Base-by-base conservation (phyloP, 2,888 invertebrate genomes). In the Acanthococcus lagerstroemiae region DNA sequence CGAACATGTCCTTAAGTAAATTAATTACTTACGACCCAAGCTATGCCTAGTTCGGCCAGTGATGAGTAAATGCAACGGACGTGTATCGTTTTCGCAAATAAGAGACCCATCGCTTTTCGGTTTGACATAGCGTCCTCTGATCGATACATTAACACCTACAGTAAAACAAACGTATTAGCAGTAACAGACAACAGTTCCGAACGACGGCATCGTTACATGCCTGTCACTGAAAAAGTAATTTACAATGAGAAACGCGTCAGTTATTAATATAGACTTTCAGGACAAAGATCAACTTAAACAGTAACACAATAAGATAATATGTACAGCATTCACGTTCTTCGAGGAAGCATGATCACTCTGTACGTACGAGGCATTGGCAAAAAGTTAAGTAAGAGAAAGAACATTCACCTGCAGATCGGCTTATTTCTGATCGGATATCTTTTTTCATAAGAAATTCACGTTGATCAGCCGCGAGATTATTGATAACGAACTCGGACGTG, bases 351-450 rank as follows among this genome's bases (percentile, higher is more conserved):
- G n/a, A n/a, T n/a, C n/a, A n/a, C n/a, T n/a, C n/a, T n/a, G n/a
- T n/a, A n/a, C n/a, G n/a, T n/a, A n/a, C n/a, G n/a, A n/a, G n/a
- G n/a, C n/a, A n/a, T n/a, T n/a, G n/a, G n/a, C n/a, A n/a, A n/a
- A n/a, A n/a, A n/a, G n/a, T n/a, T n/a, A n/a, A n/a, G n/a, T n/a
- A n/a, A n/a, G n/a, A n/a, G n/a, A n/a, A n/a, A n/a, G n/a, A n/a
- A n/a, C n/a, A 48, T 19, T 22, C 15, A 71, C 74, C 74, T 55
- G 74, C 74, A 69, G 70, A 72, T 67, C 73, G 73, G 65, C 72
- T 74, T 68, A 80, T 80, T 74, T 80, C 80, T 72, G 80, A 80
- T 71, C 80, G 80, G 44, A 79, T 79, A 52, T 78, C 75, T 15
- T 79, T 79, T 70, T 79, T 75, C 0, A 80, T 80, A 27, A 81